Evolutionary conservation across 2,888 invertebrate genomes (phyloP).

Genomic region (Euzophera pinguis): DNA sequence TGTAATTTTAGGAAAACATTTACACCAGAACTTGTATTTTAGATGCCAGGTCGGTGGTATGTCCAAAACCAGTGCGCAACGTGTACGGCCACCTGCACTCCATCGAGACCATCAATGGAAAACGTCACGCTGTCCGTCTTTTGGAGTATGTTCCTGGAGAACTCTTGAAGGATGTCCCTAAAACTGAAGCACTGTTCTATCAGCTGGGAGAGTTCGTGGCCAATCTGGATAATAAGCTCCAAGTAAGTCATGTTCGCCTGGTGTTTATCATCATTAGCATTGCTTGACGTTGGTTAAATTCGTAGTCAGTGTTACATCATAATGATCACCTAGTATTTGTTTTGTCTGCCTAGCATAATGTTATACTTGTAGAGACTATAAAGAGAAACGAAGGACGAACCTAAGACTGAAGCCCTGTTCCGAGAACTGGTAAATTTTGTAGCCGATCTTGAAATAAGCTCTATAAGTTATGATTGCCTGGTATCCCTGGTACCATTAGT

Average conservation of each 20-base stretch:
- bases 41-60: constrained; percentile 82
- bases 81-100: constrained; percentile 83
- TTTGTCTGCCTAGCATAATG: too few relatives aligned
- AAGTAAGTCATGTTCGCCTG: constrained; percentile 63
- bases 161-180: constrained; percentile 81
- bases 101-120: constrained; percentile 65
- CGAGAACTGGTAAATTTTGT: too few relatives aligned
- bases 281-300: neutral
- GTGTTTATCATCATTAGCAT: neutral
- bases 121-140: constrained; percentile 84
- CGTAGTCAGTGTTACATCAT: too few relatives aligned
- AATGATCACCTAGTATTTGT: too few relatives aligned
- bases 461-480: too few relatives aligned
- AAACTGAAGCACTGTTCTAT: constrained; percentile 81
- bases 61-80: constrained; percentile 86
- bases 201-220: constrained; percentile 87
- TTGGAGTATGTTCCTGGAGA: constrained; percentile 88
- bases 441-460: too few relatives aligned
- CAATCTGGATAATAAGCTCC: constrained; percentile 82
- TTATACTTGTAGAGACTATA: too few relatives aligned
- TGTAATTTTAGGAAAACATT: too few relatives aligned
- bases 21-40: constrained; percentile 12
- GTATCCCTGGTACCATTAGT: too few relatives aligned
- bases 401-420: neutral
- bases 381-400: too few relatives aligned